These are phyloP conservation scores for Drosophila engyochracea DNA, from an alignment of 2,888 invertebrate genomes.

Conservation along the genomic window DNA sequence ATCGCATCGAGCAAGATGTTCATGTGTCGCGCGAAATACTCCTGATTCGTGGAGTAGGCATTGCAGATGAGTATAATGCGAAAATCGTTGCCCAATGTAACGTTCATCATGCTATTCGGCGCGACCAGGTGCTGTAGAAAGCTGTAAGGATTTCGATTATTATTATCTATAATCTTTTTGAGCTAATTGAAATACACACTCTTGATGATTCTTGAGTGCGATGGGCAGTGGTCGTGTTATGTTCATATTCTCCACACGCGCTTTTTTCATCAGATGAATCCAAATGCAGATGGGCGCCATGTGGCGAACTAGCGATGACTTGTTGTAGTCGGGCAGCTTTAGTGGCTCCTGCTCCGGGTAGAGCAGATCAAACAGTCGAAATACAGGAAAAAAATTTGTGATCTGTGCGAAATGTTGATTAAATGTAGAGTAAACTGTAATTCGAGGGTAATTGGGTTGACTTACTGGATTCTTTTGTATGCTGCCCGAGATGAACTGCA, in stretches of 20 bases:
- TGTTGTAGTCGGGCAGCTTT: slow-evolving; percentile 94
- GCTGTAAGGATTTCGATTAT: slow-evolving; percentile 85
- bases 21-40: slow-evolving; percentile 96
- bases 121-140: slow-evolving; percentile 94
- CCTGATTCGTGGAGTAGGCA: slow-evolving; percentile 96
- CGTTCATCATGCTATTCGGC: slow-evolving; percentile 90
- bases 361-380: slow-evolving; percentile 95
- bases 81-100: slow-evolving; percentile 95
- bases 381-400: slow-evolving; percentile 94
- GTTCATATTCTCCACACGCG: slow-evolving; percentile 93
- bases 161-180: neutral
- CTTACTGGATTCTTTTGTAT: slow-evolving; percentile 96
- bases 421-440: neutral
- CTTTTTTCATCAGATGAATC: slow-evolving; percentile 98
- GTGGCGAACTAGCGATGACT: slow-evolving; percentile 88
- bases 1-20: slow-evolving; percentile 95
- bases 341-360: slow-evolving; percentile 97
- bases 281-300: slow-evolving; percentile 98
- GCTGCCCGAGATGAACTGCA: slow-evolving; percentile 98
- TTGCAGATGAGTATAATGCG: slow-evolving; percentile 96
- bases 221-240: slow-evolving; percentile 92
- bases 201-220: slow-evolving; percentile 93
- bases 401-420: slow-evolving; percentile 86
- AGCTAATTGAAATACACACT: slow-evolving; percentile 86
- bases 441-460: neutral